Percentiles rank a stretch among this genome's conserved stretches.
phyloP scores from a whole-genome alignment of 2,888 invertebrate genomes.

The Coelogynopora nodosa region DNA sequence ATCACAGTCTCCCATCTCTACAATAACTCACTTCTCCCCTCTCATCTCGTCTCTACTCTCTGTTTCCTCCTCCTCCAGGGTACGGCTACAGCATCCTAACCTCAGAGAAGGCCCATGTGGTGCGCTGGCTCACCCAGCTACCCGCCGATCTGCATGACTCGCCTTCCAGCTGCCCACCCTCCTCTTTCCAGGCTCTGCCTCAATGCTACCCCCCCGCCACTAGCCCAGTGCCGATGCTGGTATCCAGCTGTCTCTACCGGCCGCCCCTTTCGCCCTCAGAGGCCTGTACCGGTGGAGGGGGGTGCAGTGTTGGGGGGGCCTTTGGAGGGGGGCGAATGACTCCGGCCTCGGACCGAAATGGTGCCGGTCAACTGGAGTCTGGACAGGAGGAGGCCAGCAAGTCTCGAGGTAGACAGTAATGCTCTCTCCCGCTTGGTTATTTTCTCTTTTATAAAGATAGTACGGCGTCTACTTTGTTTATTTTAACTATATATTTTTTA shows the following conservation, averaged over 20 bases:
- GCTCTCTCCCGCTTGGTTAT: too few species aligned
- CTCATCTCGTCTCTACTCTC: background rate
- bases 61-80: background rate
- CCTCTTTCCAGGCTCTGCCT: background rate
- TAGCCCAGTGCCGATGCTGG: background rate
- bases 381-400: too few species aligned
- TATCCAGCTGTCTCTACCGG: background rate
- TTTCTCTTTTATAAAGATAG: too few species aligned
- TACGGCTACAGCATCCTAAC: slow-evolving; percentile 16
- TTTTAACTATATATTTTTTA: too few species aligned
- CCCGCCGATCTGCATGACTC: background rate
- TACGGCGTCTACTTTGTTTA: too few species aligned
- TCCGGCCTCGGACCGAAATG: background rate
- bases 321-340: background rate
- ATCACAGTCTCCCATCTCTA: too few species aligned
- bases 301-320: background rate
- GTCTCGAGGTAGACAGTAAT: too few species aligned
- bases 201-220: background rate
- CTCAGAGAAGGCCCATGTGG: slow-evolving; percentile 4
- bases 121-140: slow-evolving; percentile 1
- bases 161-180: background rate
- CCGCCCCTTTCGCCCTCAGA: background rate
- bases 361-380: too few species aligned
- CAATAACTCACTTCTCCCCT: too few species aligned
- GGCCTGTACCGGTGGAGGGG: background rate